Base-by-base conservation (phyloP, 2,113 vertebrate genomes). In the Phyllostomus hastatus region DNA sequence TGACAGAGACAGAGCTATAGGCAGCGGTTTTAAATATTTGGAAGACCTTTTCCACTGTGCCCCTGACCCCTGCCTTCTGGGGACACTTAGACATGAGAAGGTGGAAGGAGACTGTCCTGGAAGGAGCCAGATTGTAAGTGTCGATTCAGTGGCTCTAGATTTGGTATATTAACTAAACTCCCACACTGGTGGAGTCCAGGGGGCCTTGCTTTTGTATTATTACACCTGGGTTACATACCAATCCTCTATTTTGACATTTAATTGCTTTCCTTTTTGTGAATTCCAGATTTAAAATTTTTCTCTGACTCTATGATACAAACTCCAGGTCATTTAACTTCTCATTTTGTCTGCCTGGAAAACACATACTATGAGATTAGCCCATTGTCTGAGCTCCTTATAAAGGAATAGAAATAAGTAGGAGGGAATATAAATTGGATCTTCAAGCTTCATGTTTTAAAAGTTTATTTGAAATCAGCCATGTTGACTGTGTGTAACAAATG, bases 241-340 rank as follows among this genome's bases (percentile, higher is more conserved):
- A n/a, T 86, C 31, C 46, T 86, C 48, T 95, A 61, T 75, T 92
- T 91, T 89, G 70, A 66, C n/a, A 50, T 73, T 84, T 52, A 83
- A 64, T 54, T 95, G 46, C 48, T 89, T 89, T 69, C 48, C 41
- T 67, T 84, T 83, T 19, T 52, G 81, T 12, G 31, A 66, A 87
- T 91, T 92, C 54, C 52, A 89, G 41, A 41, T 19, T 94, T 90
- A 79, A 43, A 43, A 76, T 54, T 81, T 92, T 86, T 81, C 75
- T 90, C 50, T 46, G 1, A 67, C 35, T 76, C n/a, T 94, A 41
- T 10, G 4, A 70, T 90, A 90, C 79, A 89, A 92, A 78, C 38
- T 92, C 20, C 4, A 72, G 75, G 52, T 86, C 15, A 61, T 78
- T 31, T 54, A 67, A 64, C 15, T 81, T 64, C 48, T 48, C 4